Evolutionary conservation across 1,140 invertebrate species (phyloP).

Genomic region (Polypedilum pembai): DNA sequence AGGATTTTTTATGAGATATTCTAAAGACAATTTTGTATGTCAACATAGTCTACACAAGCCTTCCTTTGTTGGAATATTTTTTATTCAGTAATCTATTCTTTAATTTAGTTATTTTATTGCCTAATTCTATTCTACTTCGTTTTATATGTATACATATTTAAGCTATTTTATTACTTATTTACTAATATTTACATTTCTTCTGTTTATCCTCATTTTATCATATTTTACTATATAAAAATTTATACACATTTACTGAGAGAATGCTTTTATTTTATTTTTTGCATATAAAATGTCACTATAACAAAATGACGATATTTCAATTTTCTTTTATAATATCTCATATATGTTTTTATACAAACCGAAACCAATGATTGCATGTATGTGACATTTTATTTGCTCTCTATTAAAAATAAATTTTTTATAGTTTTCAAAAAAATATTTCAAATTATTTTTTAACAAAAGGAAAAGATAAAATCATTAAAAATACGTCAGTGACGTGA

Average conservation of each 20-base stretch:
- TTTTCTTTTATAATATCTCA: not conserved
- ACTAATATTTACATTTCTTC: not conserved
- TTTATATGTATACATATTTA: no score
- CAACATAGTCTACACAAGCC: not conserved
- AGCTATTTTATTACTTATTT: no score
- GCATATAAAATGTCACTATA: not conserved
- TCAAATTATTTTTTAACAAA: not conserved
- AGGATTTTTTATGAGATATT: not conserved
- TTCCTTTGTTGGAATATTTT: constrained; percentile 15
- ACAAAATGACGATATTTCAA: not conserved
- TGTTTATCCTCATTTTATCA: not conserved
- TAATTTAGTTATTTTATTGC: no score
- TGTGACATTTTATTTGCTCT: constrained; percentile 12
- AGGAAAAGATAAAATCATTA: not conserved
- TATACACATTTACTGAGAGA: not conserved
- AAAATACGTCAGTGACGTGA: no score
- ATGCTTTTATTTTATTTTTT: not conserved
- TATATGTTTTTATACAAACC: not conserved
- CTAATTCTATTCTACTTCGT: no score
- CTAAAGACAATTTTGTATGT: not conserved
- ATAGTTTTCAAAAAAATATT: no score
- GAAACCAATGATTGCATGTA: not conserved
- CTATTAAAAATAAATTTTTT: not conserved
- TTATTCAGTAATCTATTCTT: not conserved
- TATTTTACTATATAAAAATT: not conserved